Base-by-base conservation (phyloP, 2,888 invertebrate species). In the Nesidiocoris tenuis region DNA sequence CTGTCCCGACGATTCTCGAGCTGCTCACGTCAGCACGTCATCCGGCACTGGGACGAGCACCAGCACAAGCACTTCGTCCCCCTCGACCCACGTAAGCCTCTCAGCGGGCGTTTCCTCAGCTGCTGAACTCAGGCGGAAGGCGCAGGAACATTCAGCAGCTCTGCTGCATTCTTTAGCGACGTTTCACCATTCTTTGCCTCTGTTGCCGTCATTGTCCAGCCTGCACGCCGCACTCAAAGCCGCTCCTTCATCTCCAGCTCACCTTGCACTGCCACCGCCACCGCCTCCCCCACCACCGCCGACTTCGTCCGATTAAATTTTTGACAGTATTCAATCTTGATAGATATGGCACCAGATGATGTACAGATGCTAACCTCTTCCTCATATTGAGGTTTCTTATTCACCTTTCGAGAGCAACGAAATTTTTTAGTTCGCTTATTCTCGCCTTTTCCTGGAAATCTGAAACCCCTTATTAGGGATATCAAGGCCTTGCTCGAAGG, bases 101-200 rank as follows among this genome's bases (percentile, higher is more conserved):
- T 57, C 77, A 81, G 81, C 76, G 80, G 82, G 77, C 82, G 80
- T 66, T 21, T 74, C 74, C 17, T 95, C 95, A 84, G 94, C 96
- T 19, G 96, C 96, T 0, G 96, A 96, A 81, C 86, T 97, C 61
- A 87, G 96, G 5, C 89, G 96, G 72, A 95, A 96, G 83, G 96
- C 96, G 0, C 94, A 96, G 84, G 96, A 97, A 83, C 96, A 97
- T 84, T 94, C 95, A 0, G 96, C 96, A 0, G 95, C 96, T 0
- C 85, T 94, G 25, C 80, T 81, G 19, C 81, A 81, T 92, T 92
- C 82, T 90, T 90, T 55, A 84, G 86, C 84, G 85, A 70, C 74
- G 39, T 78, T 78, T 71, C 78, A 78, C 68, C 76, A 76, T 59
- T 77, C 77, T 88, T 77, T 82, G 25, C 82, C 81, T 16, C 79